These are phyloP conservation scores for Tetranychus truncatus DNA, from an alignment of 2,888 invertebrate species.

Conservation along the genomic window DNA sequence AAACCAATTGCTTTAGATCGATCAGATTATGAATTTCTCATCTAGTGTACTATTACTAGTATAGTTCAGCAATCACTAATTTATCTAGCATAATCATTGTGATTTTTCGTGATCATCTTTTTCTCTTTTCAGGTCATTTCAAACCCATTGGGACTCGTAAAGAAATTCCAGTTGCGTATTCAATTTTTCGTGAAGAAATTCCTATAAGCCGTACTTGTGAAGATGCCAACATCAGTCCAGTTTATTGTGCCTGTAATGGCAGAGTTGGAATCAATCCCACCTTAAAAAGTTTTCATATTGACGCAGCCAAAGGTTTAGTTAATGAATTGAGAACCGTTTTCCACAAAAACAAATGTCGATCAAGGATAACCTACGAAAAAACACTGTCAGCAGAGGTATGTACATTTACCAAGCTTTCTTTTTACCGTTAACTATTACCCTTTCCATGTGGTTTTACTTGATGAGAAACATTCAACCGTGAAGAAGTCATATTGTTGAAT, in stretches of 20 bases:
- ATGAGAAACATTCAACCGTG: too few relatives aligned
- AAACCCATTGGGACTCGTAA: neutral
- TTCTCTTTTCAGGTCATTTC: neutral
- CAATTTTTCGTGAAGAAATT: constrained; percentile 9
- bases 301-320: neutral
- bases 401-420: neutral
- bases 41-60: too few relatives aligned
- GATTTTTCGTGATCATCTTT: neutral
- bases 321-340: neutral
- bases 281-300: neutral
- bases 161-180: neutral
- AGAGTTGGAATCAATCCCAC: constrained; percentile 2
- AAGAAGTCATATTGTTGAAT: too few relatives aligned
- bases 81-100: too few relatives aligned
- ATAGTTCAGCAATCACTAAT: too few relatives aligned
- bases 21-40: too few relatives aligned
- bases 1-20: too few relatives aligned
- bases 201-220: neutral
- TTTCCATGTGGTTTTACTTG: neutral
- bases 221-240: neutral
- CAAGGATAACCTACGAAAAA: neutral
- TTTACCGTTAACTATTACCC: too few relatives aligned
- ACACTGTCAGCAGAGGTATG: neutral
- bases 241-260: constrained; percentile 10
- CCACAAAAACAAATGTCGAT: neutral